Conservation (phyloP, 2,888 invertebrate species). For the Pristionchus japonicus region DNA sequence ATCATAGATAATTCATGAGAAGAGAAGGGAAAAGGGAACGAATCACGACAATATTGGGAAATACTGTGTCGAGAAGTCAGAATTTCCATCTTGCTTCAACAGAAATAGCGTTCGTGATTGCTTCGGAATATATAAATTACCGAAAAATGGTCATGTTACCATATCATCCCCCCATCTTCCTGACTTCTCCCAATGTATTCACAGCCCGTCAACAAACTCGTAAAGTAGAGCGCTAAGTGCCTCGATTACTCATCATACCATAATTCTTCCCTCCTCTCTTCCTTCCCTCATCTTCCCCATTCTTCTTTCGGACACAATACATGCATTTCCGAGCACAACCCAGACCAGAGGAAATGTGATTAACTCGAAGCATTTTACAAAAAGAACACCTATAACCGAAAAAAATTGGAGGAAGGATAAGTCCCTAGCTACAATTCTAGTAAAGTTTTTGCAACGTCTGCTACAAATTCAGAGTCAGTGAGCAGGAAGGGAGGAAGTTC, state of each 20-base stretch:
- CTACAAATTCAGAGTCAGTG: background rate
- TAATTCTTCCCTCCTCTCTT: background rate
- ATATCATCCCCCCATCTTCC: too few relatives aligned
- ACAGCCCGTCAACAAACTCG: slow-evolving; percentile 14
- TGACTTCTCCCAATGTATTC: background rate
- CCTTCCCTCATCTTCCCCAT: background rate
- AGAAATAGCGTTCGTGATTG: too few relatives aligned
- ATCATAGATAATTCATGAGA: slow-evolving; percentile 3
- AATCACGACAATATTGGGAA: background rate
- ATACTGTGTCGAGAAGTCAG: background rate
- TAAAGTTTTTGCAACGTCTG: background rate
- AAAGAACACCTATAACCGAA: background rate
- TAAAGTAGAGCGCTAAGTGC: slow-evolving; percentile 24
- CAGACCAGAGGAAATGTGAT: background rate
- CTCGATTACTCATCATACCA: slow-evolving; percentile 34
- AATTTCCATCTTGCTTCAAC: background rate
- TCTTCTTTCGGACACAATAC: slow-evolving; percentile 5
- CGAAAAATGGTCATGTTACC: too few relatives aligned
- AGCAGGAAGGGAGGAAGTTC: background rate
- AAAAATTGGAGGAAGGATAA: too few relatives aligned
- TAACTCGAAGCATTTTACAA: background rate
- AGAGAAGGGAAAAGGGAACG: background rate
- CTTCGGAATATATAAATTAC: too few relatives aligned
- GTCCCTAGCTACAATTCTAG: background rate
- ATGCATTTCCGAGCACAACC: slow-evolving; percentile 13